A percentile compares a stretch with the other conserved stretches of the same genome.
Conservation (phyloP, 1,140 invertebrate genomes). For the Lordiphosa clarofinis region DNA sequence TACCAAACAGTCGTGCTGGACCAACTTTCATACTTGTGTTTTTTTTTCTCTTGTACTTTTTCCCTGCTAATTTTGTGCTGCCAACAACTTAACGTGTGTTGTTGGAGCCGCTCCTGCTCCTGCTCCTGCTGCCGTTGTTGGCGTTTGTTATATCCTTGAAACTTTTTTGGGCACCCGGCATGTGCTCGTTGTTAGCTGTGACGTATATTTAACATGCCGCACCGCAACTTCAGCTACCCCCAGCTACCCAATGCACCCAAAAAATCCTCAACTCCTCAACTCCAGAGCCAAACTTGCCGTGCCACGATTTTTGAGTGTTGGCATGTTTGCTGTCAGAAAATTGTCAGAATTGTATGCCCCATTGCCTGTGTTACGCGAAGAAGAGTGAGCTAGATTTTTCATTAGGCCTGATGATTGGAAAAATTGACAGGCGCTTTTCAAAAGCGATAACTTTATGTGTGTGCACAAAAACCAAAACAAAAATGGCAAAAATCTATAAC, state of each 20-base stretch:
- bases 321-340: conserved; percentile 77
- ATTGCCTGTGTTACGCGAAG: conserved; percentile 24
- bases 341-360: conserved; percentile 72
- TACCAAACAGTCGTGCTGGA: too few relatives aligned
- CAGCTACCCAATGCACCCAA: not conserved
- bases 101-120: conserved; percentile 8
- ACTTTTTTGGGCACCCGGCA: conserved; percentile 68
- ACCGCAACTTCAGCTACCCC: conserved; percentile 51
- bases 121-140: conserved; percentile 20
- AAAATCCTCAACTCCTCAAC: not conserved
- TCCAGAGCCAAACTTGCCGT: conserved; percentile 37
- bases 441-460: conserved; percentile 63
- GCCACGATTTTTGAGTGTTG: conserved; percentile 72
- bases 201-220: conserved; percentile 76
- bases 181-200: conserved; percentile 69
- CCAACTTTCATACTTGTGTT: conserved; percentile 7
- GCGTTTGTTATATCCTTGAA: conserved; percentile 67
- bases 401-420: conserved; percentile 74
- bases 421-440: conserved; percentile 67
- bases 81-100: conserved; percentile 58
- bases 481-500: too few relatives aligned
- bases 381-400: conserved; percentile 54
- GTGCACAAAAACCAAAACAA: conserved; percentile 1
- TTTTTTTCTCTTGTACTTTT: too few relatives aligned
- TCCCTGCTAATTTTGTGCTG: conserved; percentile 45